Percentiles rank a stretch among this genome's conserved stretches.
phyloP scores from a whole-genome alignment of 2,797 vertebrate species.

The Lutjanus argentimaculatus region DNA sequence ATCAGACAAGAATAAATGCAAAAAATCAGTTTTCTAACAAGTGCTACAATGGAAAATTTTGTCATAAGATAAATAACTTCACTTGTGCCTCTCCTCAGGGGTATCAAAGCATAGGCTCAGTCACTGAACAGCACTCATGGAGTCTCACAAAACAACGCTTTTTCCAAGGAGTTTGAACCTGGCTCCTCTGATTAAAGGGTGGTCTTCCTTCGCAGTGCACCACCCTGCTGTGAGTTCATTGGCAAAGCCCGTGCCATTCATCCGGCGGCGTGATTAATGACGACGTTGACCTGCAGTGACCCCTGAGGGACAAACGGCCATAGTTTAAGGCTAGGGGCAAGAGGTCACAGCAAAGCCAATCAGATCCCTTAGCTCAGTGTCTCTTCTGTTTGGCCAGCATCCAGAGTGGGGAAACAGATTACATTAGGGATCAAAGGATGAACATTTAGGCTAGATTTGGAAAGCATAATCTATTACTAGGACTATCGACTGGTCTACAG shows the following conservation, averaged over 20 bases:
- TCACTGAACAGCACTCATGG: neutral
- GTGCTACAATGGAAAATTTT: too few relatives aligned
- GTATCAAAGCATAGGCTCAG: constrained; percentile 10
- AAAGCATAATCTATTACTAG: constrained; percentile 52
- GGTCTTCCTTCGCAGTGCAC: constrained; percentile 7
- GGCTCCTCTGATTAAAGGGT: constrained; percentile 6
- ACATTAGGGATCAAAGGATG: constrained; percentile 62
- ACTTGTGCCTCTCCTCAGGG: neutral
- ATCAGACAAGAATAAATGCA: too few relatives aligned
- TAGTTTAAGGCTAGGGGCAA: constrained; percentile 41
- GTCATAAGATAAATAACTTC: neutral
- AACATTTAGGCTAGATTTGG: constrained; percentile 55
- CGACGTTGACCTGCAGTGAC: constrained; percentile 67
- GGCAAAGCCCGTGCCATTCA: constrained; percentile 16
- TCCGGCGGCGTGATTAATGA: constrained; percentile 68
- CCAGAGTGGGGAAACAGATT: constrained; percentile 52
- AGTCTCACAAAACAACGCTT: constrained; percentile 13
- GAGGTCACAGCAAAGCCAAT: constrained; percentile 70
- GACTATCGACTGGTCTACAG: constrained; percentile 24
- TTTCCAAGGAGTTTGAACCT: constrained; percentile 9
- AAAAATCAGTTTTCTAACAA: too few relatives aligned
- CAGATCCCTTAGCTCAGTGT: constrained; percentile 48
- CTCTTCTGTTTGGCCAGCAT: constrained; percentile 28
- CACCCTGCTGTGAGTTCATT: constrained; percentile 26
- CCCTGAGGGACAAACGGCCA: constrained; percentile 43